These are phyloP conservation scores for Shinisaurus crocodilurus DNA, from an alignment of 2,113 vertebrate species.

Conservation along the genomic window DNA sequence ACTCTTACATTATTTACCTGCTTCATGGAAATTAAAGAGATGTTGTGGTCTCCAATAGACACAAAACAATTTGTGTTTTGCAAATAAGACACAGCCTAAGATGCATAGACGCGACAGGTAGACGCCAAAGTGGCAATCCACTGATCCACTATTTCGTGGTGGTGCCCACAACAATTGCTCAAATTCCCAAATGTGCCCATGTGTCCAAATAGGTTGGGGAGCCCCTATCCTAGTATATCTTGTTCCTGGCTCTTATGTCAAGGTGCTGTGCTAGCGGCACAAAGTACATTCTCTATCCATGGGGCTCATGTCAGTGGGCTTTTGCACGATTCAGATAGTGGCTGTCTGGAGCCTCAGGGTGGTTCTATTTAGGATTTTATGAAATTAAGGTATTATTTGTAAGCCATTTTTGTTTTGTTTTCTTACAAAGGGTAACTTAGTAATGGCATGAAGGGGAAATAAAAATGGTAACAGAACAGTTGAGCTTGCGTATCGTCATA, in stretches of 20 bases:
- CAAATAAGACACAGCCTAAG: too few species aligned
- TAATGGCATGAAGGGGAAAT: slow-evolving; percentile 31
- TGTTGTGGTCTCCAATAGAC: too few species aligned
- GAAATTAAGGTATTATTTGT: not conserved
- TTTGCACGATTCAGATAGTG: not conserved
- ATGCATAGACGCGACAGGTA: too few species aligned
- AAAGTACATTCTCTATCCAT: not conserved
- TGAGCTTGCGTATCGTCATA: slow-evolving; percentile 11
- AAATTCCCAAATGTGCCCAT: too few species aligned
- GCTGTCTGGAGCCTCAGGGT: not conserved
- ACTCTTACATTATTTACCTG: too few species aligned
- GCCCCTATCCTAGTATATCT: too few species aligned
- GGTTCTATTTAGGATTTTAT: not conserved
- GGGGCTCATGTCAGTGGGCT: not conserved
- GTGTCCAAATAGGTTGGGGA: too few species aligned
- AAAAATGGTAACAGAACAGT: slow-evolving; percentile 33
- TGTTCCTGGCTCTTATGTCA: not conserved
- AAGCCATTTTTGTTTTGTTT: not conserved
- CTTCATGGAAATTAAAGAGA: too few species aligned
- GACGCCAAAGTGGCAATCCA: too few species aligned
- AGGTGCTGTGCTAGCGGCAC: not conserved
- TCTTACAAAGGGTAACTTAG: slow-evolving; percentile 37
- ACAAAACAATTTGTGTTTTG: too few species aligned
- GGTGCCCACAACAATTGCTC: too few species aligned
- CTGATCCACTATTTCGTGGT: too few species aligned